Evolutionary conservation across 2,888 invertebrate genomes (phyloP).

Genomic region (Sinodicranocentrus sp.): DNA sequence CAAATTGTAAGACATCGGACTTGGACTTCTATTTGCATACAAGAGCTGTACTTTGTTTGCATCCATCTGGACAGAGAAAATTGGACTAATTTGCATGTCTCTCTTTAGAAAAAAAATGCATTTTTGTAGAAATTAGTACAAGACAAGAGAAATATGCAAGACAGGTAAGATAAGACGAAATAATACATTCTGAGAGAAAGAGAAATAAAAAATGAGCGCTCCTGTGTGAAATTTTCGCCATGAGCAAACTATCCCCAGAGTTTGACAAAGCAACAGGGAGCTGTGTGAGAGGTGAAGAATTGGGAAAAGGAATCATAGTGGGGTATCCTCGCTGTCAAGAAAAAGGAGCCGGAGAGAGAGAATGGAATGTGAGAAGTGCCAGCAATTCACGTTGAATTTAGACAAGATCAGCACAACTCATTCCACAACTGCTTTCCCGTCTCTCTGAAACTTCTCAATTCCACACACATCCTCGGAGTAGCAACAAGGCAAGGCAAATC

Average conservation of each 20-base stretch:
- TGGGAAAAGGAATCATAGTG: constrained; percentile 17
- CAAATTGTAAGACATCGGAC: constrained; percentile 22
- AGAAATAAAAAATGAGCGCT: too few relatives aligned
- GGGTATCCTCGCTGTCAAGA: constrained; percentile 52
- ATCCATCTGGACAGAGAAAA: neutral
- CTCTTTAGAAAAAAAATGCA: too few relatives aligned
- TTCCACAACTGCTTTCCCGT: constrained; percentile 38
- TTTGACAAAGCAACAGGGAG: constrained; percentile 49
- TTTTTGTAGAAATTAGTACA: too few relatives aligned
- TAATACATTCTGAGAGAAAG: too few relatives aligned
- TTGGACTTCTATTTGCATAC: neutral
- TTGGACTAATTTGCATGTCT: neutral
- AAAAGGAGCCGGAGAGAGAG: constrained; percentile 27
- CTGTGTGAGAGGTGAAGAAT: neutral
- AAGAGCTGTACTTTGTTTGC: neutral
- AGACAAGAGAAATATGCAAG: too few relatives aligned
- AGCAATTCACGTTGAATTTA: constrained; percentile 68
- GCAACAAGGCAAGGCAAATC: constrained; percentile 70
- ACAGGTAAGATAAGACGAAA: too few relatives aligned
- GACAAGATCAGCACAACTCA: constrained; percentile 57
- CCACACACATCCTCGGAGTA: constrained; percentile 40
- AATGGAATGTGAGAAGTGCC: constrained; percentile 69
- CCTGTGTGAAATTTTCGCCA: too few relatives aligned
- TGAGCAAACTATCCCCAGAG: too few relatives aligned
- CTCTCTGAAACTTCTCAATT: neutral